Evolutionary conservation across 2,888 invertebrate species (phyloP).

Genomic region (Gibbula magus): DNA sequence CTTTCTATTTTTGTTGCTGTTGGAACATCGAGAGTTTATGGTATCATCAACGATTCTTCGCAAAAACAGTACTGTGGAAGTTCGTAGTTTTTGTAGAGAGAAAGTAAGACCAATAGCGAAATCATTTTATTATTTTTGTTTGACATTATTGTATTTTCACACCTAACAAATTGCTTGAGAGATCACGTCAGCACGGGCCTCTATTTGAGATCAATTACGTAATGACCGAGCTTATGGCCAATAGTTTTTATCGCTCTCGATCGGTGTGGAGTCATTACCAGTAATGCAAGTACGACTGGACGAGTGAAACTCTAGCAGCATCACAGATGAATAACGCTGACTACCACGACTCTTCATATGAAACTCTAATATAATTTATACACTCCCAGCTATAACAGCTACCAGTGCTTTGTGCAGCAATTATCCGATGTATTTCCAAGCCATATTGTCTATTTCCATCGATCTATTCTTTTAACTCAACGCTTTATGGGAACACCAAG

Average conservation of each 20-base stretch:
- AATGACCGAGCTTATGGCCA: conserved; percentile 22
- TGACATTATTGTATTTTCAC: neutral
- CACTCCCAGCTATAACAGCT: conserved; percentile 9
- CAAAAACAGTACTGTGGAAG: too few relatives aligned
- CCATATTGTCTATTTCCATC: conserved; percentile 13
- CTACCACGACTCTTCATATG: conserved; percentile 7
- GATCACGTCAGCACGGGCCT: neutral
- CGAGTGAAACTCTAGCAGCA: neutral
- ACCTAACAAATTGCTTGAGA: neutral
- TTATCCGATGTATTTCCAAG: conserved; percentile 17
- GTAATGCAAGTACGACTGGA: neutral
- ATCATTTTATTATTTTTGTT: too few relatives aligned
- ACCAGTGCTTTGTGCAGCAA: neutral
- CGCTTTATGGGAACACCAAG: conserved; percentile 4
- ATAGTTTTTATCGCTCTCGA: conserved; percentile 25
- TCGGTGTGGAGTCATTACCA: neutral
- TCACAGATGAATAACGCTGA: neutral
- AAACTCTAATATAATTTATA: conserved; percentile 20
- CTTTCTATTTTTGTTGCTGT: neutral
- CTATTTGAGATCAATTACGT: conserved; percentile 20
- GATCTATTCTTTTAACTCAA: neutral
- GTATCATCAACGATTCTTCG: too few relatives aligned
- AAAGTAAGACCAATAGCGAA: too few relatives aligned
- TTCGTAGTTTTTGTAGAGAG: too few relatives aligned
- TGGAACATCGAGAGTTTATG: too few relatives aligned